Base-by-base conservation (phyloP, 2,113 vertebrate genomes). In the Dromiciops gliroides region DNA sequence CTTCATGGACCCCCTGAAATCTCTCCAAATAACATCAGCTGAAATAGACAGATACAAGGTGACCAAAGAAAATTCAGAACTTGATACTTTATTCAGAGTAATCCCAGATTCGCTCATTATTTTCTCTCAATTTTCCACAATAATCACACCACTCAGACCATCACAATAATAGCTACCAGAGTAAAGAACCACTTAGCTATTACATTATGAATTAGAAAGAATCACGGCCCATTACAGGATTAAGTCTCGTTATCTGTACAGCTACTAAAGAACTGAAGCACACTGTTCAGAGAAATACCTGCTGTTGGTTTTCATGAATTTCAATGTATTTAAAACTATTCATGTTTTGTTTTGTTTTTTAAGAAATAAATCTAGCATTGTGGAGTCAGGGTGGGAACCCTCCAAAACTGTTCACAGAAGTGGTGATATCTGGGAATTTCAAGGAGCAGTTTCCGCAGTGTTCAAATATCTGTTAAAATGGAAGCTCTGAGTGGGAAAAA, bases 181-280 rank as follows among this genome's bases (percentile, higher is more conserved):
- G 83, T 51, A 90, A 91, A 67, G 96, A 97, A 83, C 37, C 67
- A 83, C 67, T 83, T 44, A 83, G 67, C 19, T 83, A 83, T 44
- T 83, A 83, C 16, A 83, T 22, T 22, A 44, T 83, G 67, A 83
- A 83, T 83, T 83, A 83, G 67, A 83, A 83, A 83, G 67, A 83
- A 83, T 83, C 67, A 83, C 23, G n/a, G 67, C n/a, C n/a, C 93
- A 95, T 11, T 51, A 52, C 94, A 75, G 90, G n/a, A 52, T 95
- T 93, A 92, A 96, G 3, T n/a, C 1, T 19, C 24, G 0, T 88
- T 96, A 96, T 96, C 97, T 95, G 96, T 91, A 2, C 95, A 95
- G 94, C 95, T 96, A 92, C 49, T 96, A 67, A 28, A 93, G 97
- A 96, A 96, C 96, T 97, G 92, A 97, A 98, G 92, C 90, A 95